Base-by-base conservation (phyloP, 2,113 vertebrate genomes). In the Hyla sarda region DNA sequence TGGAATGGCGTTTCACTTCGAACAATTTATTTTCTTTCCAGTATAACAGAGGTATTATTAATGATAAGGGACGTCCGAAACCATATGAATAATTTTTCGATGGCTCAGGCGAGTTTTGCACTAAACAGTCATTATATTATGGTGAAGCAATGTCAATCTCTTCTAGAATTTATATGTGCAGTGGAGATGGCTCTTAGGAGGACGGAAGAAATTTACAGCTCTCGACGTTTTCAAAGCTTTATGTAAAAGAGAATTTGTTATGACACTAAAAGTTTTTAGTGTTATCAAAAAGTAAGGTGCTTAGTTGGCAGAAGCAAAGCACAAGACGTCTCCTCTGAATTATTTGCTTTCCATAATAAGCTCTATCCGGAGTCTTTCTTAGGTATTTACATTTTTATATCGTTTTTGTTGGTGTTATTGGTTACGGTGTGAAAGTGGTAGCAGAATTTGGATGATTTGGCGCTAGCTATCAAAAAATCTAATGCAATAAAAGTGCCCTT, bases 121-220 rank as follows among this genome's bases (percentile, higher is more conserved):
- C 62, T 67, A 67, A 67, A 67, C 28, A 30, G 25, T 30, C 60
- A 65, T 41, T n/a, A 45, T 45, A 4, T 65, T 67, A 32, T 67
- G 62, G 62, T 32, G 62, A 13, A 14, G 30, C 62, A 32, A 32
- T 30, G 62, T 67, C 30, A 32, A 67, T 67, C 28, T 67, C 62
- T 67, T 67, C 28, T 32, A 32, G 62, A 67, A 67, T 67, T 67
- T 67, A 67, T 67, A 67, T 67, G 62, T 67, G 28, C 62, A 67
- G 28, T 16, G 28, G 25, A 65, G n/a, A 65, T 14, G 13, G 60
- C 30, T 65, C 21, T n/a, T 65, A 67, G 32, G 62, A 6, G 30
- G 62, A 19, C 32, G 28, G 62, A 67, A 32, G 25, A 30, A n/a
- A 60, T n/a, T 25, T 25, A 60, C 58, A 60, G 58, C 12, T 11